Evolutionary conservation across 2,888 invertebrate genomes (phyloP).

Genomic region (Idaea aversata): DNA sequence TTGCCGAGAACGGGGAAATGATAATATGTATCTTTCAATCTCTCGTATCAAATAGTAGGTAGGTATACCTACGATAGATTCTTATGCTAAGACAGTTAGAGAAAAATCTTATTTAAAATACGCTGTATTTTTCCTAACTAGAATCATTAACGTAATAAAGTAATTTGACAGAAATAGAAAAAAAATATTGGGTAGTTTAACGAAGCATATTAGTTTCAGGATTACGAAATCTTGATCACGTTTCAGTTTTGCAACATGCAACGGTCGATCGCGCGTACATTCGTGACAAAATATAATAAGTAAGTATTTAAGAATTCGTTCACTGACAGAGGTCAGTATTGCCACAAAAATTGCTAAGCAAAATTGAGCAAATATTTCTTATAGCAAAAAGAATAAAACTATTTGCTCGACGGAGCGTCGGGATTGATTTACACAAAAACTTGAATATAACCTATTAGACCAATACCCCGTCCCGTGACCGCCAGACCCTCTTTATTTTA

Average conservation of each 20-base stretch:
- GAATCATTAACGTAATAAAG: no score
- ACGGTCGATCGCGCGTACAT: constrained; percentile 30
- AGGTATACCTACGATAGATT: no score
- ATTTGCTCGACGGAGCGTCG: constrained; percentile 28
- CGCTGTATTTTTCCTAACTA: no score
- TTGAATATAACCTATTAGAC: no score
- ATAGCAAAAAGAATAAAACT: constrained; percentile 19
- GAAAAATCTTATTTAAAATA: not conserved
- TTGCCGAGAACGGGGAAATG: constrained; percentile 13
- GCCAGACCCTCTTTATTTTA: no score
- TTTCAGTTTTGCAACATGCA: constrained; percentile 41
- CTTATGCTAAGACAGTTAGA: not conserved
- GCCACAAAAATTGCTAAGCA: constrained; percentile 34
- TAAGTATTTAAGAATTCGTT: constrained; percentile 27
- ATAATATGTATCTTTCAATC: not conserved
- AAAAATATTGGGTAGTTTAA: not conserved
- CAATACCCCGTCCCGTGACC: no score
- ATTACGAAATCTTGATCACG: constrained; percentile 51
- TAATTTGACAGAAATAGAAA: no score
- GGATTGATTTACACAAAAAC: constrained; percentile 14
- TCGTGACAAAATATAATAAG: constrained; percentile 27
- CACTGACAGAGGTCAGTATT: constrained; percentile 35
- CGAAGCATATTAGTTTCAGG: not conserved
- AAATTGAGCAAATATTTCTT: constrained; percentile 26
- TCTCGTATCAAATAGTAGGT: no score